These are phyloP conservation scores for Branchipolynoe longqiensis DNA, from an alignment of 2,888 invertebrate genomes.

Conservation along the genomic window DNA sequence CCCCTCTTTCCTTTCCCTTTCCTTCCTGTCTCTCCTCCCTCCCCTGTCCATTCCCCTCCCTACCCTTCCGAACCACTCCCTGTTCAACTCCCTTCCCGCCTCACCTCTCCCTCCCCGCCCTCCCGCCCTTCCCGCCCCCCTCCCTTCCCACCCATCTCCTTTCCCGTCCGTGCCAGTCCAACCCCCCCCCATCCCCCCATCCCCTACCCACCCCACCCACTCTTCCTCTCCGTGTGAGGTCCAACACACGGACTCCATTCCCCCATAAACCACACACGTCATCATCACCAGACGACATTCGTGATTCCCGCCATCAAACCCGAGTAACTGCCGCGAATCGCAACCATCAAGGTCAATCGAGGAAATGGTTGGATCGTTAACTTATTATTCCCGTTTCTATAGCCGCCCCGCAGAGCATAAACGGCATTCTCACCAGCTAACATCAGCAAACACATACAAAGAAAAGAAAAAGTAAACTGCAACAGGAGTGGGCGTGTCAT, in stretches of 20 bases:
- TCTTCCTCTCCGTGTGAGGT: neutral
- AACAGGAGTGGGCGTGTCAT: neutral
- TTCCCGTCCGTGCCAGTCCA: no score
- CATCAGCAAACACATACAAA: neutral
- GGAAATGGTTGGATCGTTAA: slow-evolving; percentile 20
- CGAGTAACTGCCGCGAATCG: slow-evolving; percentile 17
- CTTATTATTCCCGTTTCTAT: slow-evolving; percentile 15
- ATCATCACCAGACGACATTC: neutral
- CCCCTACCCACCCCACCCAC: neutral
- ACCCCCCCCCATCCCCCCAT: neutral
- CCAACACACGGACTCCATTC: neutral
- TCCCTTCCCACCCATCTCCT: neutral
- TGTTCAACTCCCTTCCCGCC: neutral
- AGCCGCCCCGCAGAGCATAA: slow-evolving; percentile 21
- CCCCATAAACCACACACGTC: neutral
- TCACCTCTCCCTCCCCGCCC: neutral
- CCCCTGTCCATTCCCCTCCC: no score
- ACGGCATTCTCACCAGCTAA: neutral
- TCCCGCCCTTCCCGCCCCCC: neutral
- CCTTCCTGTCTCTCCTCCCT: no score
- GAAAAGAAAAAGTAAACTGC: no score
- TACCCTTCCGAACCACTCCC: no score
- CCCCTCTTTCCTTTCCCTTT: no score
- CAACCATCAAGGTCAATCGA: slow-evolving; percentile 28
- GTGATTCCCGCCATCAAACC: slow-evolving; percentile 47